Conservation (phyloP, 2,797 vertebrate species). For the Semaprochilodus insignis region DNA sequence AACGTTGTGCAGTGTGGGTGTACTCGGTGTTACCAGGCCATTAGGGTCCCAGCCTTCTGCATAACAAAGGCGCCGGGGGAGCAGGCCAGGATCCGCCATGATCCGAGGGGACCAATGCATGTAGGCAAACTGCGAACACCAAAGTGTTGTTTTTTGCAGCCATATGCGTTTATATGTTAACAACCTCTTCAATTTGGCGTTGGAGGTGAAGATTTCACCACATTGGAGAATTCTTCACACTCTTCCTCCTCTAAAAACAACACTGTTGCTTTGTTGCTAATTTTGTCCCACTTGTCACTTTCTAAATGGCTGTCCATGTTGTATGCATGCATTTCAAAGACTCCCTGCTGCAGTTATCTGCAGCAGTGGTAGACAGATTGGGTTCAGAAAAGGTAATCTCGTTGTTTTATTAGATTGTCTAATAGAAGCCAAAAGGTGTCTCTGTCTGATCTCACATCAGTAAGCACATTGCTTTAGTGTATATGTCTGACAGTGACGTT, state of each 20-base stretch:
- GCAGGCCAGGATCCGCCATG: slow-evolving; percentile 29
- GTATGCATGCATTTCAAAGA: slow-evolving; percentile 23
- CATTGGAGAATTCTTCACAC: slow-evolving; percentile 5
- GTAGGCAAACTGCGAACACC: slow-evolving; percentile 38
- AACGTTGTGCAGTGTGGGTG: slow-evolving; percentile 48
- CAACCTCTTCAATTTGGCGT: neutral
- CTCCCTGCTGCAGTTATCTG: neutral
- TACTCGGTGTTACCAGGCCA: slow-evolving; percentile 31
- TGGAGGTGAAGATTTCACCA: slow-evolving; percentile 24
- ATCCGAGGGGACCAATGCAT: slow-evolving; percentile 36
- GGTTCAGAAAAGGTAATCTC: neutral
- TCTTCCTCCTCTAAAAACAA: neutral
- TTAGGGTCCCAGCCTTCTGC: slow-evolving; percentile 32
- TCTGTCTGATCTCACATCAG: neutral
- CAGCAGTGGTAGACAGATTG: slow-evolving; percentile 5
- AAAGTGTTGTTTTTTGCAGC: neutral
- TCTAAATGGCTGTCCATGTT: neutral
- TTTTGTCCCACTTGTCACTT: neutral
- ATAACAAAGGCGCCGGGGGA: slow-evolving; percentile 59
- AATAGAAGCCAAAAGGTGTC: neutral
- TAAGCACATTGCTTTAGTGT: neutral
- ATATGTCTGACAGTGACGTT: no score
- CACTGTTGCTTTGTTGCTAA: slow-evolving; percentile 5
- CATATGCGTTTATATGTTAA: slow-evolving; percentile 27
- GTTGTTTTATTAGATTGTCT: neutral